phyloP scores from a whole-genome alignment of 2,888 invertebrate genomes.

The Melikaiella ostensackeni region DNA sequence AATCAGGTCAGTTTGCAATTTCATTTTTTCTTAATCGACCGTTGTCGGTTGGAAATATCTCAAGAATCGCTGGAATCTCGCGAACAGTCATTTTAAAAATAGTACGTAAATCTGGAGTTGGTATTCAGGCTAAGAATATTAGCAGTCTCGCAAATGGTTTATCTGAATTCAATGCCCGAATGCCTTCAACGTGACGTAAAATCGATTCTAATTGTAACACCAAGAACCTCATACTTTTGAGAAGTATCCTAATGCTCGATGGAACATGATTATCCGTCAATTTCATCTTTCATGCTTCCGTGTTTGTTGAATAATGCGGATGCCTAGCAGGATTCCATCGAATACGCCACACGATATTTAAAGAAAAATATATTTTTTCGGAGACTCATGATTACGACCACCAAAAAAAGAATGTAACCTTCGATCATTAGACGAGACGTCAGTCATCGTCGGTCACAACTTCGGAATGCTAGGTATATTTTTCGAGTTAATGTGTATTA shows the following conservation, averaged over 20 bases:
- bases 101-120: constrained; percentile 4
- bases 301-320: neutral
- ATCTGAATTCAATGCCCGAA: constrained; percentile 1
- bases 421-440: neutral
- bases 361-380: constrained; percentile 24
- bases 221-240: neutral
- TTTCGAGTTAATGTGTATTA: neutral
- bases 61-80: constrained; percentile 20
- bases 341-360: neutral
- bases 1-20: neutral
- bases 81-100: neutral
- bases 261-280: neutral
- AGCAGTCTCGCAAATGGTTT: neutral
- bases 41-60: neutral
- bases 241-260: neutral
- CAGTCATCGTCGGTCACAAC: neutral
- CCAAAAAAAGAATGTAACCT: constrained; percentile 7
- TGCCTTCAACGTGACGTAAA: constrained; percentile 16
- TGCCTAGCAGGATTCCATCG: neutral
- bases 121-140: constrained; percentile 4
- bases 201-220: neutral
- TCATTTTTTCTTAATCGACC: neutral
- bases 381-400: constrained; percentile 11
- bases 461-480: neutral
- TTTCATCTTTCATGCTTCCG: neutral